A percentile compares a stretch with the other conserved stretches of the same genome.
These are phyloP conservation scores for Phenacoccus solenopsis DNA, from an alignment of 1,140 invertebrate genomes.

Conservation along the genomic window DNA sequence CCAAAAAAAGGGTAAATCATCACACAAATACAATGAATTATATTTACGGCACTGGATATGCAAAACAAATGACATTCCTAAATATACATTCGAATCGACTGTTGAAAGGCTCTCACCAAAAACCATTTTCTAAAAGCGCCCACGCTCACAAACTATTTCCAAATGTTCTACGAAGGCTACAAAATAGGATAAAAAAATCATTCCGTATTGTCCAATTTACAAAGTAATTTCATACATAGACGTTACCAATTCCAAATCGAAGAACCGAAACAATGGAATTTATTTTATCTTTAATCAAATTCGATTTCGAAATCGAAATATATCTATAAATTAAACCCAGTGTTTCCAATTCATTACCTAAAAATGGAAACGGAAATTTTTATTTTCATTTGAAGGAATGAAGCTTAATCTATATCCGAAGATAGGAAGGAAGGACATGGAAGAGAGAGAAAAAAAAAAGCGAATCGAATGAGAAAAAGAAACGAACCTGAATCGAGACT, in stretches of 20 bases:
- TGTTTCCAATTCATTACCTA: neutral
- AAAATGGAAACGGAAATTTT: neutral
- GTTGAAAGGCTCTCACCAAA: no score
- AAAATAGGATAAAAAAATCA: neutral
- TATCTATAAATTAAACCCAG: neutral
- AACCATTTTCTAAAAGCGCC: no score
- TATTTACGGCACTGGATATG: neutral
- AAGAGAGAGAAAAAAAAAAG: neutral
- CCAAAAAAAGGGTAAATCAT: no score
- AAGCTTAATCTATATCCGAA: neutral
- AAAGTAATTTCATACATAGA: neutral
- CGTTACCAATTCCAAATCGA: neutral
- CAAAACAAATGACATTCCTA: neutral
- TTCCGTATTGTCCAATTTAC: neutral
- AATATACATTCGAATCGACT: neutral
- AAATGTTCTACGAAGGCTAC: no score
- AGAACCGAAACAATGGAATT: neutral
- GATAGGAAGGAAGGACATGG: neutral
- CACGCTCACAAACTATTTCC: no score
- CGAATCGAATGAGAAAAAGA: neutral
- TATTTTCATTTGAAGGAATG: neutral
- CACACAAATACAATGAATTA: no score
- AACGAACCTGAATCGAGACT: slow-evolving; percentile 6
- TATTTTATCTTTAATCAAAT: neutral
- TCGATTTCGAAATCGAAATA: neutral